A percentile compares a stretch with the other conserved stretches of the same genome.
Evolutionary conservation across 2,797 vertebrate genomes (phyloP).

Genomic region (Muscicapa comitata): DNA sequence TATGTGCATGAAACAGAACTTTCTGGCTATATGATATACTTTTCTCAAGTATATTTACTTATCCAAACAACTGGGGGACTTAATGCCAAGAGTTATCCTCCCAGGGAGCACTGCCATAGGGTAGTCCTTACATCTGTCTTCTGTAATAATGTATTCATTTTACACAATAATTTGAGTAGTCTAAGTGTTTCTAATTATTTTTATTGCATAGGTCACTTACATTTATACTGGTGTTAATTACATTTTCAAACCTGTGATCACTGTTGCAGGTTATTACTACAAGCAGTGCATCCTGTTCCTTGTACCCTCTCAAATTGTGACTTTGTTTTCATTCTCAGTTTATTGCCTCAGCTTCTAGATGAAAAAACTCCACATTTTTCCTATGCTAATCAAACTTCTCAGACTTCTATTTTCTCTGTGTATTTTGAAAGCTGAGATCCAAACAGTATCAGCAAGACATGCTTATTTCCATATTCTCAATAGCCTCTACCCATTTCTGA

Average conservation of each 20-base stretch:
- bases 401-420: not conserved
- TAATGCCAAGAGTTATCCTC: not conserved
- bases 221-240: not conserved
- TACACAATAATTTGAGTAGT: not conserved
- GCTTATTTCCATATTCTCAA: not conserved
- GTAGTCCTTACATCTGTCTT: not conserved
- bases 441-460: not conserved
- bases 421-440: not conserved
- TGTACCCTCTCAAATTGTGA: not conserved
- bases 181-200: not conserved
- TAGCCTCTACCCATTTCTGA: not conserved
- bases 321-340: not conserved
- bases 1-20: not conserved
- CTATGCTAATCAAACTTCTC: not conserved
- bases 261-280: not conserved
- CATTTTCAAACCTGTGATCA: not conserved
- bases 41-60: not conserved
- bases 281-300: not conserved
- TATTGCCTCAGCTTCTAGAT: not conserved
- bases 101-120: not conserved
- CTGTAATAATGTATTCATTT: not conserved
- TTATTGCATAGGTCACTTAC: not conserved
- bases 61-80: not conserved
- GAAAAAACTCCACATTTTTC: not conserved
- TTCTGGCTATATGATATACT: not conserved